Conservation (phyloP, 1,140 invertebrate genomes). For the Drosophila navojoa region DNA sequence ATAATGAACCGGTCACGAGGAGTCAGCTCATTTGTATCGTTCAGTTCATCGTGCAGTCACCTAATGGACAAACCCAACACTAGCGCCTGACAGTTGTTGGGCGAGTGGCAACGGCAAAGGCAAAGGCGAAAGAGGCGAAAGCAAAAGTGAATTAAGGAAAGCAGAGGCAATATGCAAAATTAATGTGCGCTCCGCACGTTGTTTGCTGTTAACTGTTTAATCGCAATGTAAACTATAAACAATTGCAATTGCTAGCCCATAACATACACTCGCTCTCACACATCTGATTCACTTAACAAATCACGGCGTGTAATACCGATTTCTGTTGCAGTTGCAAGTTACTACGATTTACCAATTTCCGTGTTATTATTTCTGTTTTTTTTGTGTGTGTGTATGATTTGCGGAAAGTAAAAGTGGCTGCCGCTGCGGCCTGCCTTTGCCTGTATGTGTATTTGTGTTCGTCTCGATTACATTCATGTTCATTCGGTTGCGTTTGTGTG, state of each 20-base stretch:
- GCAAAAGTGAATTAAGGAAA: constrained; percentile 49
- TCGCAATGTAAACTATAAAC: constrained; percentile 31
- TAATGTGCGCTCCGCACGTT: constrained; percentile 44
- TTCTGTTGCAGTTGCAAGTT: constrained; percentile 21
- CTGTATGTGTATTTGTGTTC: constrained; percentile 36
- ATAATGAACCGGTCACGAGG: constrained; percentile 12
- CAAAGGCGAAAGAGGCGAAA: constrained; percentile 40
- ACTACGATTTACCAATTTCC: constrained; percentile 12
- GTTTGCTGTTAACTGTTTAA: constrained; percentile 26
- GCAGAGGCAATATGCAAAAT: constrained; percentile 44
- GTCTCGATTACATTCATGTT: constrained; percentile 28
- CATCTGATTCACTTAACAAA: constrained; percentile 10
- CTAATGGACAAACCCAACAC: constrained; percentile 44
- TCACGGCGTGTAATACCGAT: constrained; percentile 17
- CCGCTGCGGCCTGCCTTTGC: constrained; percentile 23
- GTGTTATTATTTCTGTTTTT: constrained; percentile 7
- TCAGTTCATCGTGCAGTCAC: constrained; percentile 26
- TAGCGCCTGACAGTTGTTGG: constrained; percentile 47
- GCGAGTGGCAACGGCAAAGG: constrained; percentile 37
- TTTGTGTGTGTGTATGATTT: constrained; percentile 30
- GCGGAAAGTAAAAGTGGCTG: constrained; percentile 73
- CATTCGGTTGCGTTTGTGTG: constrained; percentile 31
- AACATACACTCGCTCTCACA: constrained; percentile 8
- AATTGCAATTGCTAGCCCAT: constrained; percentile 17
- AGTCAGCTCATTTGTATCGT: constrained; percentile 20